A percentile compares a stretch with the other conserved stretches of the same genome.
phyloP scores from a whole-genome alignment of 2,113 vertebrate genomes.

The Leucopternis melanops region DNA sequence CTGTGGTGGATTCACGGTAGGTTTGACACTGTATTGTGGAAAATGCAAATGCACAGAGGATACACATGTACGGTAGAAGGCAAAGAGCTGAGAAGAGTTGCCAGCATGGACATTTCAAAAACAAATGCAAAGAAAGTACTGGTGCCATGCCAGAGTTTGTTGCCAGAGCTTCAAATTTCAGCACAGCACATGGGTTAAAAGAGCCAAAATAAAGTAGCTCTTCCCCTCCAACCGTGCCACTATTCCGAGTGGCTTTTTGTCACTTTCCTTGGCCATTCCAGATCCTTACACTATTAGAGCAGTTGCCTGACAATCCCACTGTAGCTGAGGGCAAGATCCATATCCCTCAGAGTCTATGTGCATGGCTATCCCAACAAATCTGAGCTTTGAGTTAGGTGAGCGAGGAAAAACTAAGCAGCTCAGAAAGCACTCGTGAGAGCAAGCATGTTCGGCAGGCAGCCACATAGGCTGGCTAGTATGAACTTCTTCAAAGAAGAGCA shows the following conservation, averaged over 20 bases:
- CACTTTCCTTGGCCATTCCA: background rate
- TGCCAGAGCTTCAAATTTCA: background rate
- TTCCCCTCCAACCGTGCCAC: background rate
- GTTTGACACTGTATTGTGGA: background rate
- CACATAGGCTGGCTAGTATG: background rate
- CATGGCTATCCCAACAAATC: background rate
- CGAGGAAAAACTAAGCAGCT: background rate
- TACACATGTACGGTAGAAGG: accelerated
- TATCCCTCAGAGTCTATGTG: background rate
- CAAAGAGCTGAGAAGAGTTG: background rate
- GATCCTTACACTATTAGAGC: background rate
- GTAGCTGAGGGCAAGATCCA: background rate
- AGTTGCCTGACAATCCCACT: background rate
- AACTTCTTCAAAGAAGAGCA: background rate
- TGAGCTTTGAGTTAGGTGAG: background rate
- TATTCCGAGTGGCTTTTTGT: background rate
- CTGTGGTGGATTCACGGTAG: background rate
- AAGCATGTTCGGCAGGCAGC: background rate
- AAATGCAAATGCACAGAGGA: background rate
- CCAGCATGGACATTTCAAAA: background rate
- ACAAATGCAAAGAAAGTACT: background rate
- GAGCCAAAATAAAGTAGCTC: background rate
- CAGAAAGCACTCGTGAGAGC: background rate
- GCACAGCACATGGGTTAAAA: background rate
- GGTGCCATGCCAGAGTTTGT: background rate